Conservation (phyloP, 2,888 invertebrate species). For the Drosophila helvetica region DNA sequence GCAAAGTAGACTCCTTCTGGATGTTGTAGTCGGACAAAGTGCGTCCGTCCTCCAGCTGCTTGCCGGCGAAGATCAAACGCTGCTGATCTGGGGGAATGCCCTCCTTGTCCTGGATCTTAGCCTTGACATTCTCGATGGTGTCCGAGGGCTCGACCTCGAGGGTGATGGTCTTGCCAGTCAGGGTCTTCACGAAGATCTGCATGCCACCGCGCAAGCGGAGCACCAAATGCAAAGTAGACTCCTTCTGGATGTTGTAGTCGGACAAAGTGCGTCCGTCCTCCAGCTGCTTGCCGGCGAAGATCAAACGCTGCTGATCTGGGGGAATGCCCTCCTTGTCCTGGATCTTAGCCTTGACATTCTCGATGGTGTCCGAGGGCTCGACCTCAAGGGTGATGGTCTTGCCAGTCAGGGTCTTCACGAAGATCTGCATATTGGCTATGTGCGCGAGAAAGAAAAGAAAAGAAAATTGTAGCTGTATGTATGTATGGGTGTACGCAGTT, state of each 20-base stretch:
- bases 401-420: constrained; percentile 39
- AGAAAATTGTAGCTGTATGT: background rate
- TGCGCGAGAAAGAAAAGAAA: background rate
- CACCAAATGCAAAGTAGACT: constrained; percentile 11
- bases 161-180: constrained; percentile 28
- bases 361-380: constrained; percentile 35
- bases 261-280: constrained; percentile 28
- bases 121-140: constrained; percentile 21
- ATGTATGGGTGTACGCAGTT: background rate
- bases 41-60: constrained; percentile 41
- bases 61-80: constrained; percentile 41
- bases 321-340: constrained; percentile 44
- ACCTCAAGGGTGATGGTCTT: constrained; percentile 41
- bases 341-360: constrained; percentile 40
- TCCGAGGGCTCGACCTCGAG: constrained; percentile 21
- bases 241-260: constrained; percentile 28
- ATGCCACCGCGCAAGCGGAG: constrained; percentile 22
- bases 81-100: constrained; percentile 25
- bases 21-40: constrained; percentile 37
- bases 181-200: constrained; percentile 24
- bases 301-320: constrained; percentile 42
- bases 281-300: constrained; percentile 26
- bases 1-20: constrained; percentile 35
- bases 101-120: constrained; percentile 27
- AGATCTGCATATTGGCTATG: constrained; percentile 41